Base-by-base conservation (phyloP, 2,888 invertebrate species). In the Hydroisotoma schaefferi region DNA sequence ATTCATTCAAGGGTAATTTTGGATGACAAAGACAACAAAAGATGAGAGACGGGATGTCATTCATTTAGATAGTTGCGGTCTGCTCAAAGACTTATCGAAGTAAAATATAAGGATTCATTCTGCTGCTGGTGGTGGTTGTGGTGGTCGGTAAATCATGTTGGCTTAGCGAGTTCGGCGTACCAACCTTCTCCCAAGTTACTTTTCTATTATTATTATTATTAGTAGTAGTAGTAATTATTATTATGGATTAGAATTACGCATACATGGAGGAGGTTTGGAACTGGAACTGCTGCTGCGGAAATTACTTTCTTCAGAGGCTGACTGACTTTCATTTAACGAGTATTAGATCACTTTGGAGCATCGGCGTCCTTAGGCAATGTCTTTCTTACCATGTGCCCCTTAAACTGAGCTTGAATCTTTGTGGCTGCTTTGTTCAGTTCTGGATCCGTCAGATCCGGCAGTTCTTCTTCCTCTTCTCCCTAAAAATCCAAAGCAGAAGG, bases 401-500 rank as follows among this genome's bases (percentile, higher is more conserved):
- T 68, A 57, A 70, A 72, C 61, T 65, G 64, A 60, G 72, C 72
- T 68, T 67, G 69, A 51, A 69, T 58, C 55, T 61, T 67, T 46
- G 69, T 69, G 37, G 69, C 69, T 40, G 69, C 72, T 64, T 72
- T 72, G 61, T 72, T 70, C 56, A 70, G 58, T 61, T 72, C 72
- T 52, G 72, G 72, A 58, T 72, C 72, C 29, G 54, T 64, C 56
- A 70, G 63, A 63, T 72, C 70, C 59, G 68, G 65, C 55, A 64
- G 63, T 26, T 66, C 61, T 22, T 62, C 57, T 44, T 67, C 71
- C 18, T 61, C 66, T 40, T 59, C 61, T 52, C 47, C 48, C 33
- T 33, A 26, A 33, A 26, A 47, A 43, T 33, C 28, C 37, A 44
- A 47, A 29, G n/a, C n/a, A n/a, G n/a, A 37, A 47, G 20, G 44